A percentile compares a stretch with the other conserved stretches of the same genome.
These are phyloP conservation scores for Hololepta plana DNA, from an alignment of 2,888 invertebrate species.

Conservation along the genomic window DNA sequence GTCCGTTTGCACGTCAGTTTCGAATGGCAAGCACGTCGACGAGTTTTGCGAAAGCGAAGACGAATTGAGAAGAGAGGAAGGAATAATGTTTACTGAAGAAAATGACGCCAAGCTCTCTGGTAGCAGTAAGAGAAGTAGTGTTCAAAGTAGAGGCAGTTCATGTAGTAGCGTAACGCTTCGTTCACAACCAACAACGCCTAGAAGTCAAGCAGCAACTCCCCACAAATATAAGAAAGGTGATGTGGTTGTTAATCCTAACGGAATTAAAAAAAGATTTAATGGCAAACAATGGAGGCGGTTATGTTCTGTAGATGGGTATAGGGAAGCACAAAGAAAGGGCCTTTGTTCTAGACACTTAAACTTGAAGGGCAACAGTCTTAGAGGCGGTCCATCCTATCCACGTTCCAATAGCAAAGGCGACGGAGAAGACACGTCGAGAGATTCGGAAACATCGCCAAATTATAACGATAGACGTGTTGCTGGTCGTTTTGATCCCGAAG, in stretches of 20 bases:
- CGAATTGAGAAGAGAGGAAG: conserved; percentile 69
- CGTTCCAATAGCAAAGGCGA: conserved; percentile 37
- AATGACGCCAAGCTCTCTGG: conserved; percentile 55
- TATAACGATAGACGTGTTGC: conserved; percentile 53
- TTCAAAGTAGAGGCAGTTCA: conserved; percentile 83
- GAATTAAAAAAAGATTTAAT: conserved; percentile 97
- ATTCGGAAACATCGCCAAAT: conserved; percentile 78
- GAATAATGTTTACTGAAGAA: conserved; percentile 69
- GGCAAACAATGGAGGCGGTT: conserved; percentile 98
- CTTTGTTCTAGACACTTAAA: conserved; percentile 94
- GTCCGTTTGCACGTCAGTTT: conserved; percentile 33
- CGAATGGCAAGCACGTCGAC: conserved; percentile 46
- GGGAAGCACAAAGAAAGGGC: conserved; percentile 94
- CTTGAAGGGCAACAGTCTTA: conserved; percentile 38
- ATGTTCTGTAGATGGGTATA: conserved; percentile 89
- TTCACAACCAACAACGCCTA: conserved; percentile 84
- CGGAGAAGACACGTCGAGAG: conserved; percentile 79
- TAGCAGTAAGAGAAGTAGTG: conserved; percentile 70
- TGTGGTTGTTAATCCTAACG: conserved; percentile 82
- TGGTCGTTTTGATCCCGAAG: conserved; percentile 79
- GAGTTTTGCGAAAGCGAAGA: conserved; percentile 79
- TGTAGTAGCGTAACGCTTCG: conserved; percentile 77
- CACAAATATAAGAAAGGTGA: conserved; percentile 97
- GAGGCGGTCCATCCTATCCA: conserved; percentile 25
- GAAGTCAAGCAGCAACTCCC: conserved; percentile 74